A percentile compares a stretch with the other conserved stretches of the same genome.
phyloP scores from a whole-genome alignment of 1,140 invertebrate species.

The Vanessa atalanta region DNA sequence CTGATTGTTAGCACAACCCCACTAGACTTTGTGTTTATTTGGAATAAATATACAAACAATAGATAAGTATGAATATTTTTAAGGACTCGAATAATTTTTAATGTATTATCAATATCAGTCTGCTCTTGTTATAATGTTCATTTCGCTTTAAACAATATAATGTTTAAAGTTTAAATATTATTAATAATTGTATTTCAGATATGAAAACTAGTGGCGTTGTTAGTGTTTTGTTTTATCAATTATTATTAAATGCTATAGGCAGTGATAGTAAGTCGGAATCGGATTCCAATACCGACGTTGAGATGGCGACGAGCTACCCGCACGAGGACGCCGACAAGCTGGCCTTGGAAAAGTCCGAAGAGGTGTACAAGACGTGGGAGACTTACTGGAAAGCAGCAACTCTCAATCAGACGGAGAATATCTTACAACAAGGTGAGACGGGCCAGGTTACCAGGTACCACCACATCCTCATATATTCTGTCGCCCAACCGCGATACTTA shows the following conservation, averaged over 20 bases:
- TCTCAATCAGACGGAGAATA: constrained; percentile 46
- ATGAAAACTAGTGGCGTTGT: too few relatives aligned
- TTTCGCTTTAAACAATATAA: too few relatives aligned
- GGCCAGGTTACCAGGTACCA: not conserved
- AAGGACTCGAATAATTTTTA: too few relatives aligned
- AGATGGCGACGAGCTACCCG: constrained; percentile 54
- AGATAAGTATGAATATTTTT: too few relatives aligned
- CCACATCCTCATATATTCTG: too few relatives aligned
- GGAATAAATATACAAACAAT: too few relatives aligned
- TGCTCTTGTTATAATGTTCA: too few relatives aligned
- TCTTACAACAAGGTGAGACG: constrained; percentile 53
- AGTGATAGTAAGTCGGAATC: constrained; percentile 57
- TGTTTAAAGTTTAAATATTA: too few relatives aligned
- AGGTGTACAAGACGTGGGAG: constrained; percentile 59
- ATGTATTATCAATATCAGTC: too few relatives aligned
- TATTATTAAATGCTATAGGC: constrained; percentile 32
- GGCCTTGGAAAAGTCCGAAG: constrained; percentile 61
- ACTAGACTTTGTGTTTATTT: too few relatives aligned
- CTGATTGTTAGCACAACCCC: too few relatives aligned
- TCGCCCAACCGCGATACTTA: too few relatives aligned
- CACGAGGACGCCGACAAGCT: constrained; percentile 60
- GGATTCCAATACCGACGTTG: constrained; percentile 45
- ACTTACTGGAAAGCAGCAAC: constrained; percentile 54
- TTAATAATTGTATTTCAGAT: not conserved
- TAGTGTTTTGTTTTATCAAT: not conserved